These are phyloP conservation scores for Pachyramphus minor DNA, from an alignment of 2,113 vertebrate genomes.

Conservation along the genomic window DNA sequence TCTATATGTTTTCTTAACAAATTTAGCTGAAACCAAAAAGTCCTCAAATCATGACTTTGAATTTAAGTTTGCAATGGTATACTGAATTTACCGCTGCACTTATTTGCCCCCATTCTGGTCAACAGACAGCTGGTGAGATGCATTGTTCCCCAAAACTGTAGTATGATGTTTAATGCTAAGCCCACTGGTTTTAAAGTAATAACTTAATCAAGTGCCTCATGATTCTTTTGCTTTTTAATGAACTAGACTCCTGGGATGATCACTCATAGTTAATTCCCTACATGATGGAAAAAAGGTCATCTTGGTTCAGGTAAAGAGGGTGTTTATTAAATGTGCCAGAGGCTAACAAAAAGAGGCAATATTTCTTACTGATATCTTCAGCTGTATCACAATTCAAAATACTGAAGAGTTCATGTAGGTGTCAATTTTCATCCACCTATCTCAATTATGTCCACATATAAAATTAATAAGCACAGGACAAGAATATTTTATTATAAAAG, in stretches of 20 bases:
- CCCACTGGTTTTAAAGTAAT: background rate
- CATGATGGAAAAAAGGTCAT: background rate
- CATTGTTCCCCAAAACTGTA: background rate
- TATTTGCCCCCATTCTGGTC: background rate
- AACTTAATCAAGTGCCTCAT: background rate
- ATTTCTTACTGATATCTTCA: background rate
- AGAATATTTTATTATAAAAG: constrained; percentile 21
- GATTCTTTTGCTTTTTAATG: background rate
- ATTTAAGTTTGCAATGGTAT: background rate
- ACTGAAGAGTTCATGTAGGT: background rate
- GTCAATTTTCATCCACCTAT: background rate
- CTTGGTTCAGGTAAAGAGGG: background rate
- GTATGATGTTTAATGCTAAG: background rate
- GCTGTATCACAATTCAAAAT: background rate
- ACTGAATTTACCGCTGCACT: background rate
- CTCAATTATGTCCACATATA: background rate
- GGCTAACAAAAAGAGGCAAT: background rate
- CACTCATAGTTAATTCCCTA: background rate
- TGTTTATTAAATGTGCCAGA: constrained; percentile 2
- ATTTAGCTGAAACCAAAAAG: background rate
- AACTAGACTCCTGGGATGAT: background rate
- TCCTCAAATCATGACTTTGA: background rate
- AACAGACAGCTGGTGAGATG: background rate
- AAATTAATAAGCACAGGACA: constrained; percentile 19
- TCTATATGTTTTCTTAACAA: background rate